Conservation (phyloP, 1,140 invertebrate genomes). For the Charaxes varanes region DNA sequence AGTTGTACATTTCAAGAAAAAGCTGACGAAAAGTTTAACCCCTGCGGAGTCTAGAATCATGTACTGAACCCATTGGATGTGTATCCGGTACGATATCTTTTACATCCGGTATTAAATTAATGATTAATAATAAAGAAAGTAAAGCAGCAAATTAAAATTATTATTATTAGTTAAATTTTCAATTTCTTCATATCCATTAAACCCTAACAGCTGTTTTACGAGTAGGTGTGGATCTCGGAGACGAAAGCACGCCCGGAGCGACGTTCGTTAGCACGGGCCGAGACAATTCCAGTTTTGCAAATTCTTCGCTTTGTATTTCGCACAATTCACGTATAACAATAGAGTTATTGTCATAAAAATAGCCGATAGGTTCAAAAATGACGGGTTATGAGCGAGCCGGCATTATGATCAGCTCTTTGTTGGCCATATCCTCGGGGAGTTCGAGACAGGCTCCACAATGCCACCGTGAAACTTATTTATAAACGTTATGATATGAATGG, state of each 20-base stretch:
- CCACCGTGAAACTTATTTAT: constrained; percentile 62
- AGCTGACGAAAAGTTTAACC: no score
- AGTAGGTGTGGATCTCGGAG: constrained; percentile 9
- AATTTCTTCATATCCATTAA: no score
- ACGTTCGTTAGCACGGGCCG: constrained; percentile 42
- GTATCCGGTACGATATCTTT: no score
- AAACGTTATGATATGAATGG: constrained; percentile 68
- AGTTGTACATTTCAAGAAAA: no score
- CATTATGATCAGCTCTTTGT: constrained; percentile 59
- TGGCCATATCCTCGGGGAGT: constrained; percentile 55
- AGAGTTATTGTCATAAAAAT: constrained; percentile 65
- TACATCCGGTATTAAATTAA: no score
- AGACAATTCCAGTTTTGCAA: constrained; percentile 66
- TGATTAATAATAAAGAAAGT: no score
- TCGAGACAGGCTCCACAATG: constrained; percentile 50
- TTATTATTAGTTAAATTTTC: no score
- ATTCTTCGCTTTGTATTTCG: constrained; percentile 46
- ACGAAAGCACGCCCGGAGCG: constrained; percentile 9
- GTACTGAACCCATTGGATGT: no score
- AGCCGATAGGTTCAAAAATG: constrained; percentile 69
- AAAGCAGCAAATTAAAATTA: no score
- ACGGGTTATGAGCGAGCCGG: constrained; percentile 53
- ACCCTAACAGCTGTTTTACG: constrained; percentile 14
- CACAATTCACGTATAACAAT: constrained; percentile 53
- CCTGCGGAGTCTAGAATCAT: no score